Percentiles rank a stretch among this genome's conserved stretches.
phyloP scores from a whole-genome alignment of 2,888 invertebrate genomes.

The Acleris sparsana region DNA sequence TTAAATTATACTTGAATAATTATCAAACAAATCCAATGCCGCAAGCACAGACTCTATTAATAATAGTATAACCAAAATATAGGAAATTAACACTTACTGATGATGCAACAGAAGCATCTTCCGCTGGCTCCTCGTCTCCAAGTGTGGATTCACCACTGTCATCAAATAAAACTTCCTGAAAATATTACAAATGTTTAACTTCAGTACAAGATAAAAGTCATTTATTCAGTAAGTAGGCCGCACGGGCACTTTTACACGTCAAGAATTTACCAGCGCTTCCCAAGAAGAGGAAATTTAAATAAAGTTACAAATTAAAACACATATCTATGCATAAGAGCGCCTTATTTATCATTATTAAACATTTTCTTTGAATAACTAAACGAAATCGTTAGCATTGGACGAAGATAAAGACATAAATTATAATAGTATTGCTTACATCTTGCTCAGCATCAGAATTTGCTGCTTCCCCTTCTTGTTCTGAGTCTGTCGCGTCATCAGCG shows the following conservation, averaged over 20 bases:
- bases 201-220: no score
- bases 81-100: conserved; percentile 54
- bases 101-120: conserved; percentile 54
- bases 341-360: no score
- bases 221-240: no score
- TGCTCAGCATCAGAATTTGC: conserved; percentile 68
- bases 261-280: no score
- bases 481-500: conserved; percentile 64
- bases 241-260: no score
- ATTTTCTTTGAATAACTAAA: background rate
- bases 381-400: background rate
- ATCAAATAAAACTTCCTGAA: conserved; percentile 79
- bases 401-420: background rate
- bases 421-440: conserved; percentile 60
- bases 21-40: no score
- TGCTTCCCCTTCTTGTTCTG: conserved; percentile 72
- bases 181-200: conserved; percentile 29
- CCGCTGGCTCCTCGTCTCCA: conserved; percentile 52
- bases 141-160: conserved; percentile 81
- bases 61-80: no score
- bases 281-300: no score
- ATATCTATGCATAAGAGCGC: no score
- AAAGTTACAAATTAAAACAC: no score
- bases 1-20: no score
- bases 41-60: no score